Base-by-base conservation (phyloP, 2,888 invertebrate species). In the Sinopyrophorus schimmeli region DNA sequence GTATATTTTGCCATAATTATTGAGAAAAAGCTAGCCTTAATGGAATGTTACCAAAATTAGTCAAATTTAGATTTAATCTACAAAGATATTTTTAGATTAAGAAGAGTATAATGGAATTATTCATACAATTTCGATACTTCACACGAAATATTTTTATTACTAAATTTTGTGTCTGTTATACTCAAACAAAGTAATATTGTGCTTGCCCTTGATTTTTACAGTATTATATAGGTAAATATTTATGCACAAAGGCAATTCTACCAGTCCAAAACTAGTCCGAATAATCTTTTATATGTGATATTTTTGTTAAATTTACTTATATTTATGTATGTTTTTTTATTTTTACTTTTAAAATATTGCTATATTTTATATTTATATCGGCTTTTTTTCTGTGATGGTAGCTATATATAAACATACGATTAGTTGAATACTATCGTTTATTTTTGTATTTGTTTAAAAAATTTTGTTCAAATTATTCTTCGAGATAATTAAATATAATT, bases 211-310 rank as follows among this genome's bases (percentile, higher is more conserved):
- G n/a, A n/a, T n/a, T n/a, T n/a, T n/a, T n/a, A n/a, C n/a, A n/a
- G n/a, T n/a, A n/a, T n/a, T n/a, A n/a, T n/a, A n/a, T n/a, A n/a
- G n/a, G n/a, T 15, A 39, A 5, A 9, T 11, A 12, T 31, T 34
- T 31, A 16, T 38, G 47, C 47, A 47, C 47, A 47, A 47, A 28
- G 41, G 41, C 47, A 47, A 32, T 35, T 41, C 28, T 17, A 32
- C 41, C 40, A 37, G 35, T 41, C 18, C 12, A 21, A 35, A 34
- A 40, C 47, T 47, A 47, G 47, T 47, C 47, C n/a, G n/a, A n/a
- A n/a, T 28, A 47, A 32, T 34, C 12, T 41, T 28, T 30, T 41
- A 24, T n/a, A 41, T 47, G 47, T 47, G 47, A 47, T 47, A 47
- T 41, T 41, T 47, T 40, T 21, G 35, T 47, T 46, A 31, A 37